Percentiles rank a stretch among this genome's conserved stretches.
phyloP scores from a whole-genome alignment of 2,888 invertebrate species.

The Ornithoptera priamus region DNA sequence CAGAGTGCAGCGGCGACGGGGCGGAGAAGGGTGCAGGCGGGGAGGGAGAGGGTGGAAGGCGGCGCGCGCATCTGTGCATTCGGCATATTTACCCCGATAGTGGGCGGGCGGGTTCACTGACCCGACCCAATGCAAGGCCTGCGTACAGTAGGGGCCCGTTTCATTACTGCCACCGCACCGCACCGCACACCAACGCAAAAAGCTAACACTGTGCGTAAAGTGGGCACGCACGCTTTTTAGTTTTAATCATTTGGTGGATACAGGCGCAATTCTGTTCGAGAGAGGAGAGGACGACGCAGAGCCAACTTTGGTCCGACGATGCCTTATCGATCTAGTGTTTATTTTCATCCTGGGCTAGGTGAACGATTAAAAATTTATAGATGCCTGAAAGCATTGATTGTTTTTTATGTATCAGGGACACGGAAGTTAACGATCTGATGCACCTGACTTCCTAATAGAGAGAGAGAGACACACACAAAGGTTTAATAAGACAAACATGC shows the following conservation, averaged over 20 bases:
- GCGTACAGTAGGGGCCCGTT: constrained; percentile 70
- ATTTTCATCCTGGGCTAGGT: constrained; percentile 61
- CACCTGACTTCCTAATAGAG: not conserved
- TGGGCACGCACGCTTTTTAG: constrained; percentile 62
- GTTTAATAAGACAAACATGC: constrained; percentile 20
- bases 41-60: constrained; percentile 50
- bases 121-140: constrained; percentile 78
- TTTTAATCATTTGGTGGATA: constrained; percentile 42
- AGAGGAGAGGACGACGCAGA: constrained; percentile 37
- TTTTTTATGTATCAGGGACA: constrained; percentile 38
- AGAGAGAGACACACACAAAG: not conserved
- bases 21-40: constrained; percentile 32
- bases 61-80: constrained; percentile 80
- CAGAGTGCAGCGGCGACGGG: constrained; percentile 65
- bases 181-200: constrained; percentile 66
- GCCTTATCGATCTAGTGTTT: constrained; percentile 65
- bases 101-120: constrained; percentile 77
- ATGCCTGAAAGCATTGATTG: constrained; percentile 48
- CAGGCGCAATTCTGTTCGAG: constrained; percentile 37
- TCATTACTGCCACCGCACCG: constrained; percentile 64
- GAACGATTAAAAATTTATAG: constrained; percentile 65
- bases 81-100: constrained; percentile 80
- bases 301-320: constrained; percentile 44
- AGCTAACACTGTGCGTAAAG: constrained; percentile 72
- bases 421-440: constrained; percentile 7